These are phyloP conservation scores for Kryptolebias marmoratus DNA, from an alignment of 2,113 vertebrate genomes.

Conservation along the genomic window DNA sequence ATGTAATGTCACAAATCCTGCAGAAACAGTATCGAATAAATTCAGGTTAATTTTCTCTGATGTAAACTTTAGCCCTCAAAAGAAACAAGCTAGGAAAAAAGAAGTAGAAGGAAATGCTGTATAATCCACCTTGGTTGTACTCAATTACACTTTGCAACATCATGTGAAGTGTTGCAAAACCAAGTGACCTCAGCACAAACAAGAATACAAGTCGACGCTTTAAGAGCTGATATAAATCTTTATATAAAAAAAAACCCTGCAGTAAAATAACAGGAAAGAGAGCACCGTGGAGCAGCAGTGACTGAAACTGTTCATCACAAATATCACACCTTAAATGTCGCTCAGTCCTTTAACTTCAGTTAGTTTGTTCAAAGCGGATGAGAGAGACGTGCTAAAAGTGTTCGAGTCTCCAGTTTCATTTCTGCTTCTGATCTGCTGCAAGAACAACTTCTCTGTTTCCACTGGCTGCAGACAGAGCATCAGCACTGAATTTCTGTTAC, in stretches of 20 bases:
- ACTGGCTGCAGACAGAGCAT: neutral
- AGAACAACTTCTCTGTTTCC: neutral
- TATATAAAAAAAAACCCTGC: no score
- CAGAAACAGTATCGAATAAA: no score
- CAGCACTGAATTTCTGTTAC: neutral
- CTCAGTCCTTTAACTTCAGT: neutral
- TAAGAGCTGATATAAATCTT: neutral
- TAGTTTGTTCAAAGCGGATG: neutral
- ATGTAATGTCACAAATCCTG: no score
- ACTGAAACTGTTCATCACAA: neutral
- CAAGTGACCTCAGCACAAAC: no score
- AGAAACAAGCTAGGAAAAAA: no score
- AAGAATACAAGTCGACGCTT: neutral
- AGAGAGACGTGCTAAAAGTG: neutral
- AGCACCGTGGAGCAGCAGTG: neutral
- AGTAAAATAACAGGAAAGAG: neutral
- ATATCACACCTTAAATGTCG: conserved; percentile 5
- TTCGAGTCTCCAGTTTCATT: conserved; percentile 11
- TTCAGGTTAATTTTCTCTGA: no score
- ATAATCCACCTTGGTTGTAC: no score
- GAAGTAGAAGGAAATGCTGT: no score
- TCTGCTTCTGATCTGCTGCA: conserved; percentile 23
- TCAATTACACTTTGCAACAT: no score
- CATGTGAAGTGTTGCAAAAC: no score
- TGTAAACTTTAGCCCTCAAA: no score